Evolutionary conservation across 2,888 invertebrate species (phyloP).

Genomic region (Parnassius orleans): DNA sequence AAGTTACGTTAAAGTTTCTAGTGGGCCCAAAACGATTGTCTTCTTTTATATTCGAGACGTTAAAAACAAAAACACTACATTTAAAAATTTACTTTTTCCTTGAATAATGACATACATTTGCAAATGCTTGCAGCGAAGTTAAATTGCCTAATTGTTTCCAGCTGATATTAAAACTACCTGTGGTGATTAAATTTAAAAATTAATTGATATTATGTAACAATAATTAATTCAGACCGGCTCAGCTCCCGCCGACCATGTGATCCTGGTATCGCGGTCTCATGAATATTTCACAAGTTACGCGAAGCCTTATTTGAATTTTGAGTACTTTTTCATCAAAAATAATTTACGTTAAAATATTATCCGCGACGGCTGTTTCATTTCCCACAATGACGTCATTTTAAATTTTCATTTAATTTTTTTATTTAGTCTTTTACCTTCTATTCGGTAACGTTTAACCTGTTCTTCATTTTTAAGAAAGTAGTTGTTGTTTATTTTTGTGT

Average conservation of each 20-base stretch:
- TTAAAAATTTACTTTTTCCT: too few species aligned
- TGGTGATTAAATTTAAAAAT: constrained; percentile 41
- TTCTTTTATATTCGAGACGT: too few species aligned
- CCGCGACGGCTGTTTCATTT: constrained; percentile 3
- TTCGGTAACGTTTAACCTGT: not conserved
- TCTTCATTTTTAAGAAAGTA: not conserved
- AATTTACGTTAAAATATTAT: constrained; percentile 21
- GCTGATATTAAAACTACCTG: constrained; percentile 34
- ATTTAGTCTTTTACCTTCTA: not conserved
- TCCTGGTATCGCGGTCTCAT: constrained; percentile 28
- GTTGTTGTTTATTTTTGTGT: not conserved
- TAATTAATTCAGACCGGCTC: constrained; percentile 31
- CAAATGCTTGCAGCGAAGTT: too few species aligned
- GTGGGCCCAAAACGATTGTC: too few species aligned
- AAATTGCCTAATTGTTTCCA: not conserved
- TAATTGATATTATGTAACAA: constrained; percentile 32
- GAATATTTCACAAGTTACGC: constrained; percentile 29
- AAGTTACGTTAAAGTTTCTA: too few species aligned
- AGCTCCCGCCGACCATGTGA: constrained; percentile 27
- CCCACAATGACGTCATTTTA: not conserved
- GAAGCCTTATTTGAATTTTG: constrained; percentile 14
- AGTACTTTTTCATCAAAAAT: constrained; percentile 12
- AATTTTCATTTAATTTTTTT: not conserved
- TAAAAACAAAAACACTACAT: too few species aligned
- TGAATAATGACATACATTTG: too few species aligned